Conservation (phyloP, 2,113 vertebrate species). For the Columba janthina region DNA sequence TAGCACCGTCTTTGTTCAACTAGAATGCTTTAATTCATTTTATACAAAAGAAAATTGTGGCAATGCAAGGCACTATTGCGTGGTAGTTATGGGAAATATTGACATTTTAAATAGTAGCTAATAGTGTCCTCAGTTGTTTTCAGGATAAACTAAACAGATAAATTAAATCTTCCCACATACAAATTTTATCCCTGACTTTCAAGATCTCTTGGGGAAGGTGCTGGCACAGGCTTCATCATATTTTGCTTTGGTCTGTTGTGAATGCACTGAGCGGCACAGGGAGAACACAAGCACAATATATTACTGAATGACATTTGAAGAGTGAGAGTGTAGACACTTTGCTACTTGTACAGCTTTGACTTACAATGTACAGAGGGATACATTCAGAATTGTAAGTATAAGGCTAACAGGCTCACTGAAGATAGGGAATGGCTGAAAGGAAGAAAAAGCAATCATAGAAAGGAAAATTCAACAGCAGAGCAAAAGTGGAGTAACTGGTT, state of each 20-base stretch:
- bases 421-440: conserved; percentile 5
- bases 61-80: rapidly evolving
- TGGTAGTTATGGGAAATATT: not conserved
- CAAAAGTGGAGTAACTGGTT: conserved; percentile 14
- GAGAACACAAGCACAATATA: not conserved
- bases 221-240: not conserved
- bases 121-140: not conserved
- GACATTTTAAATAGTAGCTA: not conserved
- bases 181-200: conserved; percentile 22
- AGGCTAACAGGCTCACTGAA: conserved; percentile 31
- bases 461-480: conserved; percentile 39
- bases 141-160: not conserved
- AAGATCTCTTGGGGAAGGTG: not conserved
- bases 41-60: not conserved
- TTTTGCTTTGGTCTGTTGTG: conserved; percentile 21
- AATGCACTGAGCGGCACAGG: not conserved
- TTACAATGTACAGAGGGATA: conserved; percentile 28
- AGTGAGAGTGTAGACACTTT: not conserved
- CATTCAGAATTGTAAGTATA: conserved; percentile 51
- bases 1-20: not conserved
- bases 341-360: not conserved
- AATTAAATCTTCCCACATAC: conserved; percentile 5
- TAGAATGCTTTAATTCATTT: not conserved
- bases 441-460: conserved; percentile 33
- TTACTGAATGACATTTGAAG: conserved; percentile 27